A percentile compares a stretch with the other conserved stretches of the same genome.
Evolutionary conservation across 1,140 invertebrate genomes (phyloP).

Genomic region (Drosophila pallidifrons): DNA sequence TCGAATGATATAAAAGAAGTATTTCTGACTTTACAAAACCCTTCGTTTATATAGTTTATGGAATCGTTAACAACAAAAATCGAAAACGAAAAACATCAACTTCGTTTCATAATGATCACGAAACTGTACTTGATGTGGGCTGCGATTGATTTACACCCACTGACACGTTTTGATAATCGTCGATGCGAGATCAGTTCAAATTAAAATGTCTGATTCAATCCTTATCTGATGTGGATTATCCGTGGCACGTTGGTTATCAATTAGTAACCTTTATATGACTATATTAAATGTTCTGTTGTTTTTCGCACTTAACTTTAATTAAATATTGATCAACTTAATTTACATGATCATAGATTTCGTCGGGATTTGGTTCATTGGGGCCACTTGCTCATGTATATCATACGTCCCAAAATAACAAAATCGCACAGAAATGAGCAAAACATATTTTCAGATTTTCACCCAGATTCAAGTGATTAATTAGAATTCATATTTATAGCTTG

Average conservation of each 20-base stretch:
- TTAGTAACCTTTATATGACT: conserved; percentile 69
- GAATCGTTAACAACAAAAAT: no score
- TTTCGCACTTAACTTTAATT: conserved; percentile 64
- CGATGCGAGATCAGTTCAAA: neutral
- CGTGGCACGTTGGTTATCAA: conserved; percentile 48
- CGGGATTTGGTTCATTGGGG: neutral
- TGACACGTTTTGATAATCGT: conserved; percentile 1
- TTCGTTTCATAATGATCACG: neutral
- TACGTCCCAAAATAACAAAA: neutral
- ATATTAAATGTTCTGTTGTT: conserved; percentile 81
- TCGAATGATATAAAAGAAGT: no score
- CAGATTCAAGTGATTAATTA: neutral
- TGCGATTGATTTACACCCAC: neutral
- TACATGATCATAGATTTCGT: conserved; percentile 67
- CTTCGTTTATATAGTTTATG: no score
- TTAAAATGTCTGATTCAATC: conserved; percentile 23
- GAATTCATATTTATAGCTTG: neutral
- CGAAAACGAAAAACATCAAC: neutral
- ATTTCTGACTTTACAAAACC: no score
- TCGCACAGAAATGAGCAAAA: neutral
- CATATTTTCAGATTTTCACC: neutral
- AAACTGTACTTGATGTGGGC: neutral
- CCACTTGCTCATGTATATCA: neutral
- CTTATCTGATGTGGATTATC: conserved; percentile 22
- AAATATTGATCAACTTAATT: conserved; percentile 64